Evolutionary conservation across 2,113 vertebrate species (phyloP), one percentile per base, ranked within the genome.

Genomic region (Eupsittula cactorum): DNA sequence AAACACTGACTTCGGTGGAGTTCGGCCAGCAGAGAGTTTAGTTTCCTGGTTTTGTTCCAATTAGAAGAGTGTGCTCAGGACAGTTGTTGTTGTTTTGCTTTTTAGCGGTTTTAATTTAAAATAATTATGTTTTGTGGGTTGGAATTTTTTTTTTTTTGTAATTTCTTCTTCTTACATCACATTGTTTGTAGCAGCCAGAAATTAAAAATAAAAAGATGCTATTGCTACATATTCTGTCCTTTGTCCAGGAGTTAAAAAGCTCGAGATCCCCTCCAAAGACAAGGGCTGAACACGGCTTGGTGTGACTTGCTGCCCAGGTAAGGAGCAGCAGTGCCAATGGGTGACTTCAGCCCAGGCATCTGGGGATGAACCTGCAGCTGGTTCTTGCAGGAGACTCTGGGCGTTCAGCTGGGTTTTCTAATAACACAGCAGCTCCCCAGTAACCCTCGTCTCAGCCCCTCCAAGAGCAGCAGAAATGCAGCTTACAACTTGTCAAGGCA

Each of bases 31-130:
- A 87, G 63, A 92, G 83, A 91, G 67, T 96, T 96, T 78, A 82
- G 81, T 50, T 96, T 95, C 92, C 95, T 97, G 91, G 69, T 93
- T 96, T 93, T 96, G 93, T 94, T 97, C 87, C 93, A 96, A 59
- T 67, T 79, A 0, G 2, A 86, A 90, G 80, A 70, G 65, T 65
- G 28, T 73, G 44, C 70, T 95, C 63, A 41, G 91, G 49, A 46
- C 1, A 6, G 68, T 91, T 95, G 73, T 70, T 89, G 2, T 78
- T 94, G 82, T 93, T 93, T 79, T 84, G 86, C 41, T 75, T 93
- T 91, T 87, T 92, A 76, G 63, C 41, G 62, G 74, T 33, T 93
- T 91, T 93, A 92, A 93, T 97, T 91, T 87, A 80, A 89, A 94
- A 87, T 93, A 94, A 95, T 93, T 89, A 82, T 5, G 25, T 93